These are phyloP conservation scores for Crocidura indochinensis DNA, from an alignment of 2,797 vertebrate species.

Conservation along the genomic window DNA sequence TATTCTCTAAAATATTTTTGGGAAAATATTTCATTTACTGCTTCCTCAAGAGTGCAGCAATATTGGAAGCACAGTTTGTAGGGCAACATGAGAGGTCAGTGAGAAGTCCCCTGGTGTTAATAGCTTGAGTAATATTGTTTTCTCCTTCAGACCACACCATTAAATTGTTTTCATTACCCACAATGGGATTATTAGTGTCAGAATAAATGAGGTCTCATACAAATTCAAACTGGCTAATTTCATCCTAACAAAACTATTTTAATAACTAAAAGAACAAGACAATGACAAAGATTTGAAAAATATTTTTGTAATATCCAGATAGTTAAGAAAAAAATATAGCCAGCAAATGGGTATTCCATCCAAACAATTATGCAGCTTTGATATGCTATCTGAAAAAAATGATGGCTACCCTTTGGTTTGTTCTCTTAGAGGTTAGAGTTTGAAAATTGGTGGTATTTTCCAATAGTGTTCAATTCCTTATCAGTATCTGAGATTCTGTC, in stretches of 20 bases:
- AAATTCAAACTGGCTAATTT: conserved; percentile 76
- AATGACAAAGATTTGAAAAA: conserved; percentile 2
- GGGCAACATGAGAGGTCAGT: conserved; percentile 67
- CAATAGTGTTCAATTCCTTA: conserved; percentile 43
- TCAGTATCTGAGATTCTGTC: not conserved
- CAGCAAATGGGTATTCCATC: not conserved
- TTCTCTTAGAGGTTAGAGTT: not conserved
- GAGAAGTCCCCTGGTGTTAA: conserved; percentile 55
- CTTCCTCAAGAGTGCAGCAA: conserved; percentile 63
- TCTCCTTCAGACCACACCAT: conserved; percentile 75
- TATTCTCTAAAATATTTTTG: conserved; percentile 60
- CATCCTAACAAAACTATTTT: conserved; percentile 55
- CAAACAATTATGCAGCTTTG: not conserved
- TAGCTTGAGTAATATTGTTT: conserved; percentile 65
- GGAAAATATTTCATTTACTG: conserved; percentile 8
- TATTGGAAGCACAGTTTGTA: conserved; percentile 40
- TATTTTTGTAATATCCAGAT: not conserved
- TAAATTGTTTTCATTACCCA: conserved; percentile 79
- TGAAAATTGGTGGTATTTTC: not conserved
- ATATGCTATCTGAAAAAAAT: not conserved
- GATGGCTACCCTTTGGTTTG: not conserved
- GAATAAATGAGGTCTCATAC: conserved; percentile 71
- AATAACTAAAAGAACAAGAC: conserved; percentile 67
- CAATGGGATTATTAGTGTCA: conserved; percentile 62
- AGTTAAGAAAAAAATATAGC: not conserved